Evolutionary conservation across 2,888 invertebrate species (phyloP).

Genomic region (Trilocha varians): DNA sequence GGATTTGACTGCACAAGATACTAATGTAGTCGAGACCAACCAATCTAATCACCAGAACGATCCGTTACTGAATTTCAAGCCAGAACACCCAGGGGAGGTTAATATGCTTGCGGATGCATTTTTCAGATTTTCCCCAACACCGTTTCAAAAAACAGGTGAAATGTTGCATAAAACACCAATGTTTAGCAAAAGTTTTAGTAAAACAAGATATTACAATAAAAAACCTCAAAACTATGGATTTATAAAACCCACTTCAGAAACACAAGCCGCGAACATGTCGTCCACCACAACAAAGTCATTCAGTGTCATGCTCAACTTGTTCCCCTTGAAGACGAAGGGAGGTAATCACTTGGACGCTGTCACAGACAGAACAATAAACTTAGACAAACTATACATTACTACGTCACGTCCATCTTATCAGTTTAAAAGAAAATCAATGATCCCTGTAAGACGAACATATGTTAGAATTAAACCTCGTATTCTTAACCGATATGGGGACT

Average conservation of each 20-base stretch:
- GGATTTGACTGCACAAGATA: constrained; percentile 26
- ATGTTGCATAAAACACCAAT: constrained; percentile 27
- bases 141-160: constrained; percentile 20
- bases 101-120: constrained; percentile 78
- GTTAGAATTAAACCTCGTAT: constrained; percentile 30
- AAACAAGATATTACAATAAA: constrained; percentile 27
- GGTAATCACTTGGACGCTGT: constrained; percentile 31
- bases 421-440: constrained; percentile 45
- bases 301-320: constrained; percentile 77
- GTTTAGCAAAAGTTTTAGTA: constrained; percentile 32
- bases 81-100: constrained; percentile 81
- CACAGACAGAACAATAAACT: constrained; percentile 14
- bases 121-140: constrained; percentile 43
- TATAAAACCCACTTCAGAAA: constrained; percentile 12
- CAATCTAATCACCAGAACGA: constrained; percentile 62
- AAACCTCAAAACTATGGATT: constrained; percentile 23
- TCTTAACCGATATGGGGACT: constrained; percentile 8
- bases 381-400: constrained; percentile 49
- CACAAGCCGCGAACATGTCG: constrained; percentile 18
- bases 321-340: constrained; percentile 55
- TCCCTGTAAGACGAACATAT: constrained; percentile 27
- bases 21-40: constrained; percentile 28
- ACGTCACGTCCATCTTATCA: constrained; percentile 45
- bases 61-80: constrained; percentile 80
- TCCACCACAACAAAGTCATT: constrained; percentile 64